These are phyloP conservation scores for Cyclopterus lumpus DNA, from an alignment of 2,797 vertebrate species.

Conservation along the genomic window DNA sequence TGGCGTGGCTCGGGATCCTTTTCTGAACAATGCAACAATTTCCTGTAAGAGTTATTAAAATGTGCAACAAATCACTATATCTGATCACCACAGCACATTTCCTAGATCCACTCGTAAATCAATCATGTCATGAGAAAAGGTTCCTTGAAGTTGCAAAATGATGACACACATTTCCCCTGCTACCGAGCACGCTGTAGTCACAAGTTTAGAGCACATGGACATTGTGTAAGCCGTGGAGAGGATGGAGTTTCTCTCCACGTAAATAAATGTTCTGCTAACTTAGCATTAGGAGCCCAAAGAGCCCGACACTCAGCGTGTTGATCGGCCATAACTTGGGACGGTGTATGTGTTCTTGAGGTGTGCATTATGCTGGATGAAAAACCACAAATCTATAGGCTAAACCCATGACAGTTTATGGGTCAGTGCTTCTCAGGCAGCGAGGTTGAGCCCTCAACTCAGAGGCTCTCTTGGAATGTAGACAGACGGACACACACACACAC, in stretches of 20 bases:
- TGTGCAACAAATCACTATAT: background rate
- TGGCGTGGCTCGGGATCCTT: background rate
- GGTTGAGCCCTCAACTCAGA: constrained; percentile 19
- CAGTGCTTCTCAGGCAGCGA: constrained; percentile 21
- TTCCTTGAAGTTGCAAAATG: background rate
- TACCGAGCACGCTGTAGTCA: background rate
- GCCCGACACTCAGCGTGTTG: background rate
- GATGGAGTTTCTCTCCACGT: background rate
- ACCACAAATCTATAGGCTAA: constrained; percentile 26
- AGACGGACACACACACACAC: constrained; percentile 6
- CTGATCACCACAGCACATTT: constrained; percentile 15
- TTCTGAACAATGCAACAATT: background rate
- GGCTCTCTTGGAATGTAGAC: constrained; percentile 59
- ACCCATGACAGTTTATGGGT: constrained; percentile 35
- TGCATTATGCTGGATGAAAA: constrained; percentile 3
- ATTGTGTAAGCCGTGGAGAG: background rate
- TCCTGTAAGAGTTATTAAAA: background rate
- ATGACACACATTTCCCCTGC: background rate
- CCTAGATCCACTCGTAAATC: background rate
- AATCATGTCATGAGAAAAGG: background rate
- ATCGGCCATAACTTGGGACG: background rate
- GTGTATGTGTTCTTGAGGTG: background rate
- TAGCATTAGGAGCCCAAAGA: background rate
- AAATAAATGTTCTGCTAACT: background rate
- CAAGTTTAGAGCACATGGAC: background rate